Base-by-base conservation (phyloP, 2,888 invertebrate species). In the Plagodis pulveraria region DNA sequence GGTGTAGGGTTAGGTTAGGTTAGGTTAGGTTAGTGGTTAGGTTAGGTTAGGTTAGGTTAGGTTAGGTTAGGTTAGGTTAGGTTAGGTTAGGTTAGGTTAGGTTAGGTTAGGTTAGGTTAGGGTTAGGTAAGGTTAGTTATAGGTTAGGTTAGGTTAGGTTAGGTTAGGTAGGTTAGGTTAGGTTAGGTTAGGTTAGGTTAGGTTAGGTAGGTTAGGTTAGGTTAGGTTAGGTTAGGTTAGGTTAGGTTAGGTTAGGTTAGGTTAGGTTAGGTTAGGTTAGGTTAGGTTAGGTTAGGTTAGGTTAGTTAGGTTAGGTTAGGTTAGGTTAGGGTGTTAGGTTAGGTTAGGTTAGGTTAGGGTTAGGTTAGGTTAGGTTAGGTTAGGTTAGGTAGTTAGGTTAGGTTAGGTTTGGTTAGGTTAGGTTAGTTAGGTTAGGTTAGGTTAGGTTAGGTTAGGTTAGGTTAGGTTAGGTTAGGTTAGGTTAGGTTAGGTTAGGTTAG, bases 71-170 rank as follows among this genome's bases (percentile, higher is more conserved):
- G 61, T 58, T 62, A 61, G 68, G 68, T 66, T 67, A 59, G 65
- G 66, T 62, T 68, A 64, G 65, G 65, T 64, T 65, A 59, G 64
- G 64, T 62, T 62, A 61, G 68, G 68, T 66, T 67, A 59, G 65
- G 66, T 62, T 68, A 64, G 65, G 65, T 64, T 64, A 58, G 64
- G 64, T 62, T 64, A 64, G 64, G 34, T 47, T 46, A 46, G 12
- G 46, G 46, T 46, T 46, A 46, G 46, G 46, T 46, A 34, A 46
- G 46, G 65, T 64, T 62, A 63, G 62, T 59, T 62, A n/a, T 62
- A 61, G 66, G 66, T 61, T 59, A 62, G 66, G 66, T 66, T 63
- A 66, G 66, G 66, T 66, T 66, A 63, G 66, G 66, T 66, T 66
- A 66, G 66, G 66, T 66, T 66, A 63, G 65, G 65, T 65, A 66